Evolutionary conservation across 2,113 vertebrate genomes (phyloP).

Genomic region (Dicaeum eximium): DNA sequence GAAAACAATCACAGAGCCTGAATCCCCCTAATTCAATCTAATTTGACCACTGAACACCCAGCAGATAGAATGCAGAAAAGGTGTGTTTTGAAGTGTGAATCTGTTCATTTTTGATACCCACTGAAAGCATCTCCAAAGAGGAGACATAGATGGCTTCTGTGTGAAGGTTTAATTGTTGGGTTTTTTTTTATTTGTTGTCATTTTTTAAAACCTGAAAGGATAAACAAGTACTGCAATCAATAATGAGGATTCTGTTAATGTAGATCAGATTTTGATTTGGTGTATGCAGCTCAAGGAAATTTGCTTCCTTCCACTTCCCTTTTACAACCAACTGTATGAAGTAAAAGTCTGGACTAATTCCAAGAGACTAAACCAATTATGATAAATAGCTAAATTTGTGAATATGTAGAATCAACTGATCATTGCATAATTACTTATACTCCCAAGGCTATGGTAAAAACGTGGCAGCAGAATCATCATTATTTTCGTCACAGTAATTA

Average conservation of each 20-base stretch:
- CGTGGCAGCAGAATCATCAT: background rate
- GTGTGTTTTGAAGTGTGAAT: background rate
- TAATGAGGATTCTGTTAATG: background rate
- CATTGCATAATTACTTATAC: conserved; percentile 47
- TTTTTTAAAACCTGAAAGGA: background rate
- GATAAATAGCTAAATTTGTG: conserved; percentile 59
- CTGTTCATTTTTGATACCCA: background rate
- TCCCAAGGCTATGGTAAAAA: conserved; percentile 37
- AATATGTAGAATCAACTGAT: conserved; percentile 58
- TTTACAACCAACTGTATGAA: conserved; percentile 3
- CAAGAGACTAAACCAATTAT: conserved; percentile 58
- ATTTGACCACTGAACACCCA: background rate
- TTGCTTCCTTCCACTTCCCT: background rate
- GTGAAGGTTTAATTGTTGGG: background rate
- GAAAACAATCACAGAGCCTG: background rate
- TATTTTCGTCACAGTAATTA: conserved; percentile 64
- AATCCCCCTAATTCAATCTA: background rate
- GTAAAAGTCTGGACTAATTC: conserved; percentile 47
- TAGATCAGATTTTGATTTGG: background rate
- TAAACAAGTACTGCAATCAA: background rate
- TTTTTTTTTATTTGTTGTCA: background rate
- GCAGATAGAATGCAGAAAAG: background rate
- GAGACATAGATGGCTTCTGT: background rate
- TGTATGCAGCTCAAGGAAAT: background rate
- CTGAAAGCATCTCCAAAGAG: background rate